Percentiles rank a stretch among this genome's conserved stretches.
Evolutionary conservation across 37 sponge, comb jelly and placozoan genomes (phyloP).

Genomic region (Spongilla lacustris): DNA sequence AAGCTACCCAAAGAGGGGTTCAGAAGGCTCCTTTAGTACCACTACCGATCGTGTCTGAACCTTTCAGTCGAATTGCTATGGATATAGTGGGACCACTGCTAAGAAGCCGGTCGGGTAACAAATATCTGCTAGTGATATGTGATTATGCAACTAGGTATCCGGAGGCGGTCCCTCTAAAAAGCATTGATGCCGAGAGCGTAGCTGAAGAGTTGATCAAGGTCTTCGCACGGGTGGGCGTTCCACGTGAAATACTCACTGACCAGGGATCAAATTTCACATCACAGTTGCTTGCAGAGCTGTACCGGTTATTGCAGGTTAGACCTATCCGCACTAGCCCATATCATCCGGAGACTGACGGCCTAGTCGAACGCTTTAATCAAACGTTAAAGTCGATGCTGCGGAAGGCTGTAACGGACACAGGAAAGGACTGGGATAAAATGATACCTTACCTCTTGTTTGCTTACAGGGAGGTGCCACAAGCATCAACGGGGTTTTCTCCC

Average conservation of each 20-base stretch:
- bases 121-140: slow-evolving; percentile 34
- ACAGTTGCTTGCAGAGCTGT: slow-evolving; percentile 35
- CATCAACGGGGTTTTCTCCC: slow-evolving; percentile 49
- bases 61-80: slow-evolving; percentile 48
- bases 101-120: too few relatives aligned
- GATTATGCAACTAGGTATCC: slow-evolving; percentile 45
- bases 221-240: slow-evolving; percentile 45
- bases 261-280: slow-evolving; percentile 48
- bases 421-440: too few relatives aligned
- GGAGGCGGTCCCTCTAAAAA: too few relatives aligned
- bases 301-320: slow-evolving; percentile 20
- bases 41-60: slow-evolving; percentile 36
- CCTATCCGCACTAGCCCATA: slow-evolving; percentile 61
- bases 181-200: too few relatives aligned
- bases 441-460: slow-evolving; percentile 33
- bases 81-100: slow-evolving; percentile 55
- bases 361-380: slow-evolving; percentile 38
- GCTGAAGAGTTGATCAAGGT: too few relatives aligned
- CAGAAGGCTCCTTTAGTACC: slow-evolving; percentile 11
- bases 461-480: too few relatives aligned
- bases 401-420: too few relatives aligned
- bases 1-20: too few relatives aligned
- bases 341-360: slow-evolving; percentile 57
- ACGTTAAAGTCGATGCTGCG: too few relatives aligned
- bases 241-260: slow-evolving; percentile 38